These are phyloP conservation scores for Phoxinus phoxinus DNA, from an alignment of 2,113 vertebrate species.

Conservation along the genomic window DNA sequence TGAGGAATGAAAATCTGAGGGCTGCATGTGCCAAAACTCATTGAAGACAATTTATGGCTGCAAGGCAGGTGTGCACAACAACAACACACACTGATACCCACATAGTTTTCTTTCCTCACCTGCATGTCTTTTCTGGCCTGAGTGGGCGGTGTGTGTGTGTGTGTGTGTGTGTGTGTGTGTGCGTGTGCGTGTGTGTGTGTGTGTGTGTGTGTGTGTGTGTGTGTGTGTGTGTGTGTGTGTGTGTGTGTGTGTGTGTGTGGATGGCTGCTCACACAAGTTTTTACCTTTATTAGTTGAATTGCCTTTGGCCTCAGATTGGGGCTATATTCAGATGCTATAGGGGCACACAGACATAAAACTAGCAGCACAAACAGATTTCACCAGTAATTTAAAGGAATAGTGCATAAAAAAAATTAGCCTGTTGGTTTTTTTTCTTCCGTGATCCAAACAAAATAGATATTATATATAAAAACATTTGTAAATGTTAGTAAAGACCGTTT, in stretches of 20 bases:
- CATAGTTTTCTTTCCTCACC: neutral
- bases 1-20: neutral
- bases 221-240: neutral
- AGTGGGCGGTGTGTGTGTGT: neutral
- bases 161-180: constrained; percentile 3
- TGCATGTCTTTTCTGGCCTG: neutral
- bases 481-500: too few species aligned
- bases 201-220: neutral
- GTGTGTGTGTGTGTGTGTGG: neutral
- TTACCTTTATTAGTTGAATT: neutral
- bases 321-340: too few species aligned
- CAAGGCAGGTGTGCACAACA: constrained; percentile 18
- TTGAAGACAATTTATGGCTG: constrained; percentile 23
- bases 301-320: neutral
- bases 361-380: neutral
- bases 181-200: neutral
- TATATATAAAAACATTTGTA: too few species aligned
- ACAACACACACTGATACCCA: constrained; percentile 17
- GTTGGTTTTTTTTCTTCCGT: too few species aligned
- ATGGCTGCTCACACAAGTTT: constrained; percentile 7
- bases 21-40: neutral
- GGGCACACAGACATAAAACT: neutral
- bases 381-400: neutral
- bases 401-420: too few species aligned
- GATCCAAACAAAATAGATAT: too few species aligned